Conservation (phyloP, 2,113 vertebrate genomes). For the Rynchops niger region DNA sequence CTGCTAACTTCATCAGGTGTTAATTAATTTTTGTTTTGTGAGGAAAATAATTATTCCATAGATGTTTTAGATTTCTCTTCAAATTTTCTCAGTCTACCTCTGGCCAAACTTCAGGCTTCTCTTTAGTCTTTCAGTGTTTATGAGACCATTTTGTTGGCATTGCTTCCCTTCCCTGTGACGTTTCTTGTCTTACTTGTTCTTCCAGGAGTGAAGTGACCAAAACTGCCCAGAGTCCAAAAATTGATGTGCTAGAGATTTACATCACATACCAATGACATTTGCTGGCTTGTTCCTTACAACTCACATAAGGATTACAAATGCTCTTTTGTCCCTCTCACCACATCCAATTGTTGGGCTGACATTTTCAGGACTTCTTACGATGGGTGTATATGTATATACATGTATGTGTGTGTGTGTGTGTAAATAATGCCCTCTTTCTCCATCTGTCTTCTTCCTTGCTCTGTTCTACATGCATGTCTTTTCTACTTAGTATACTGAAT, state of each 20-base stretch:
- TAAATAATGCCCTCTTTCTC: not conserved
- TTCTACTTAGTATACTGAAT: not conserved
- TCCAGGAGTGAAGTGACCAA: not conserved
- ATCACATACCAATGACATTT: not conserved
- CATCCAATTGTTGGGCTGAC: not conserved
- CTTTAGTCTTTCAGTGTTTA: not conserved
- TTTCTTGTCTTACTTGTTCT: not conserved
- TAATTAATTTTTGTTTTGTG: not conserved
- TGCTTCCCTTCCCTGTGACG: not conserved
- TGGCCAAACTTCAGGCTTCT: not conserved
- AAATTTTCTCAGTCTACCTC: not conserved
- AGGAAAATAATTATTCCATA: not conserved
- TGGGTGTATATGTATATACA: not conserved
- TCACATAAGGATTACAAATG: not conserved
- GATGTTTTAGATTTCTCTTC: not conserved
- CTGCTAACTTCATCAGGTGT: not conserved
- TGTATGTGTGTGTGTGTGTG: accelerated
- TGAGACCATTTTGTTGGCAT: not conserved
- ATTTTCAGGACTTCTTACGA: not conserved
- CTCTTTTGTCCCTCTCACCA: not conserved
- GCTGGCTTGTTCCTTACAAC: not conserved
- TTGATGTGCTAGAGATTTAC: not conserved
- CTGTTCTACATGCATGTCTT: not conserved
- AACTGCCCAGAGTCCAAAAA: not conserved
- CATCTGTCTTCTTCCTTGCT: not conserved